Conservation (phyloP, 37 sponge, comb jelly and placozoan species). For the Bolinopsis microptera region DNA sequence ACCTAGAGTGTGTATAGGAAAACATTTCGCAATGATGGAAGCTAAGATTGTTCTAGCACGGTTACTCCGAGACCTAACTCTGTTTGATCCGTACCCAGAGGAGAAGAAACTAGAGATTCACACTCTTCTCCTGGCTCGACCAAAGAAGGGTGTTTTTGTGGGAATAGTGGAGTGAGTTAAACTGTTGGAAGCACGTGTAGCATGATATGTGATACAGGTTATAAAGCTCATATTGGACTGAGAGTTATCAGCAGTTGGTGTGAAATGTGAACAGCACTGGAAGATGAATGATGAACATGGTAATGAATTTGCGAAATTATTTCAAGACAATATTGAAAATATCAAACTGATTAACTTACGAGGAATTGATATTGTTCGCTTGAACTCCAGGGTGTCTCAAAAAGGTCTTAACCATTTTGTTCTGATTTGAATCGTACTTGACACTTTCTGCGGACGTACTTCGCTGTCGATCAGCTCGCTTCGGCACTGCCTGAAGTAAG, state of each 20-base stretch:
- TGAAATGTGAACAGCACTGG: too few relatives aligned
- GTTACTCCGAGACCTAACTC: background rate
- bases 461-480: background rate
- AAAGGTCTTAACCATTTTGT: conserved; percentile 53
- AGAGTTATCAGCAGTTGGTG: too few relatives aligned
- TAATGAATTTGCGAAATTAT: too few relatives aligned
- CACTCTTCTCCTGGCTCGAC: background rate
- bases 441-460: conserved; percentile 3
- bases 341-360: background rate
- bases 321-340: too few relatives aligned
- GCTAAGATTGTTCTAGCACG: background rate
- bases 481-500: background rate
- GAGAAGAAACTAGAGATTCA: background rate
- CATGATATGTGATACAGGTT: too few relatives aligned
- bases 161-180: background rate
- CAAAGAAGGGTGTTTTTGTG: conserved; percentile 9
- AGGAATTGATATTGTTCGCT: background rate
- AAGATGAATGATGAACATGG: too few relatives aligned
- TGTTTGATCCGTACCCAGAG: conserved; percentile 13
- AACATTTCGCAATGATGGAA: conserved; percentile 55
- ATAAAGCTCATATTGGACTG: too few relatives aligned
- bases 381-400: conserved; percentile 34
- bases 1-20: conserved; percentile 19
- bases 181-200: too few relatives aligned
- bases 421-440: conserved; percentile 46